Evolutionary conservation across 2,888 invertebrate genomes (phyloP).

Genomic region (Pilophorus perplexus): DNA sequence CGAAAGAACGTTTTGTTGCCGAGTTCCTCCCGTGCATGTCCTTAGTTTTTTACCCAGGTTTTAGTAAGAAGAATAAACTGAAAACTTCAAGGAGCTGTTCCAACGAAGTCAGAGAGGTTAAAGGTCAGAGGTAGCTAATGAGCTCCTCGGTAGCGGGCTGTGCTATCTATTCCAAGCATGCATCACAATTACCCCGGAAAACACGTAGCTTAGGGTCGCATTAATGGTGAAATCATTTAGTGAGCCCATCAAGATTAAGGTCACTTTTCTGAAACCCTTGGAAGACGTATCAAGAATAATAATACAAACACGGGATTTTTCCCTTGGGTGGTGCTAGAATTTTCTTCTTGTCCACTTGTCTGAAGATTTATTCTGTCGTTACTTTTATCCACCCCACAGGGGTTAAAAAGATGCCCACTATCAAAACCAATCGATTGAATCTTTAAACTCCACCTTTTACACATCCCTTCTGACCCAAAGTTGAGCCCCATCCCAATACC

Average conservation of each 20-base stretch:
- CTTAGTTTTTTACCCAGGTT: too few relatives aligned
- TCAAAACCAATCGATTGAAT: too few relatives aligned
- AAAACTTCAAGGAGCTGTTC: slow-evolving; percentile 1
- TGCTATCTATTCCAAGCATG: slow-evolving; percentile 18
- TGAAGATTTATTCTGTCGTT: too few relatives aligned
- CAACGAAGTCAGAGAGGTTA: slow-evolving; percentile 16
- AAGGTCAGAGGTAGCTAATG: slow-evolving; percentile 19
- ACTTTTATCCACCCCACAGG: too few relatives aligned
- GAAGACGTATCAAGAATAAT: background rate
- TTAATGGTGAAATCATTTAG: slow-evolving; percentile 22
- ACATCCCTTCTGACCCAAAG: too few relatives aligned
- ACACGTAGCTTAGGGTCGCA: slow-evolving; percentile 13
- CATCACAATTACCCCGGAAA: slow-evolving; percentile 17
- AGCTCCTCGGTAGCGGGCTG: slow-evolving; percentile 2
- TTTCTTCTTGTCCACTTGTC: too few relatives aligned
- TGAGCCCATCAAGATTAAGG: slow-evolving; percentile 15
- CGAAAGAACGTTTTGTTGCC: too few relatives aligned
- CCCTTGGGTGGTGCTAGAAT: too few relatives aligned
- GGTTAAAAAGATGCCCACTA: too few relatives aligned
- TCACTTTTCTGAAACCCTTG: slow-evolving; percentile 1
- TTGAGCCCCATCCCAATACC: too few relatives aligned
- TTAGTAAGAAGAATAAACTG: background rate
- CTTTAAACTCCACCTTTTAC: too few relatives aligned
- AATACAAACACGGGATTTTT: background rate
- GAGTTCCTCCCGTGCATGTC: too few relatives aligned